These are phyloP conservation scores for Hydrolagus affinis DNA, from an alignment of 2,113 vertebrate genomes.

Conservation along the genomic window DNA sequence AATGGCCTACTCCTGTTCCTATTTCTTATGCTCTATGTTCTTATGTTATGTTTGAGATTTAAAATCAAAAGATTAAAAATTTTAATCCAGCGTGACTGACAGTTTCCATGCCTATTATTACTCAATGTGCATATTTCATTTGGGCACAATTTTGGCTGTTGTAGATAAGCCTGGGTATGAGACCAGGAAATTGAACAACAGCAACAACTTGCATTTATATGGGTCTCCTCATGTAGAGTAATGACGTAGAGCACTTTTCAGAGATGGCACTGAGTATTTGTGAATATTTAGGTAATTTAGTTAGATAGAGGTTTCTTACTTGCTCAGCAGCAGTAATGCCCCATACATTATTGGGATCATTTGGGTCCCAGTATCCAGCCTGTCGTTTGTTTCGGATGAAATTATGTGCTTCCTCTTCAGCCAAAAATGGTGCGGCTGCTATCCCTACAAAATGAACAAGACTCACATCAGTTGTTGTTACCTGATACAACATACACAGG, in stretches of 20 bases:
- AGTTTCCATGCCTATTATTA: background rate
- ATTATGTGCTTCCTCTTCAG: constrained; percentile 18
- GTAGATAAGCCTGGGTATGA: background rate
- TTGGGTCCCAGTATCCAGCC: constrained; percentile 24
- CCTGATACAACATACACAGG: too few relatives aligned
- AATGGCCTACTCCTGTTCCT: too few relatives aligned
- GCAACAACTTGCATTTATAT: too few relatives aligned
- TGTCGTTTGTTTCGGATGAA: constrained; percentile 25
- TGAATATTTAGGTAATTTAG: background rate
- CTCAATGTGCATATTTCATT: background rate
- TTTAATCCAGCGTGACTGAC: background rate
- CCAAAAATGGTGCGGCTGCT: constrained; percentile 9
- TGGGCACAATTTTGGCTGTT: background rate
- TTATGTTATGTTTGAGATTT: too few relatives aligned
- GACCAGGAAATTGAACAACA: too few relatives aligned
- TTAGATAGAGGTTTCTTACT: background rate
- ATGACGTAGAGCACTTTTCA: too few relatives aligned
- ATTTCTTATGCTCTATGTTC: too few relatives aligned
- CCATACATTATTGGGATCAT: constrained; percentile 10
- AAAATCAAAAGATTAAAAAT: background rate
- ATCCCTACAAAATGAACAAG: background rate
- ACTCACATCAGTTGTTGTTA: too few relatives aligned
- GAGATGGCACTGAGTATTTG: background rate
- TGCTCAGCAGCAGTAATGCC: constrained; percentile 7
- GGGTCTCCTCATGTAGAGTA: too few relatives aligned